Base-by-base conservation (phyloP, 2,797 vertebrate species). In the Brotogeris chrysoptera region DNA sequence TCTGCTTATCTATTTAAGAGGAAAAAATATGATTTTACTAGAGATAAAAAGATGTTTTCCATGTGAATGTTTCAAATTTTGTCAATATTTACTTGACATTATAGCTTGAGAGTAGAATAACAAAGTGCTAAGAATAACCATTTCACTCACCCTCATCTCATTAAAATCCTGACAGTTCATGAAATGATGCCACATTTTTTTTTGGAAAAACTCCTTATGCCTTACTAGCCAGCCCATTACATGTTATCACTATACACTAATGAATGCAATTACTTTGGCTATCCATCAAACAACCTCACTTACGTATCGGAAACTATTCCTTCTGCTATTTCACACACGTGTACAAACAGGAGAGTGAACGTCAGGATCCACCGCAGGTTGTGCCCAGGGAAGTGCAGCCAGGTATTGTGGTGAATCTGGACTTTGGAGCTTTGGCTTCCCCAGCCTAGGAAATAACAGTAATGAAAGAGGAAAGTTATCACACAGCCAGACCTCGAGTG, bases 401-500 rank as follows among this genome's bases (percentile, higher is more conserved):
- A 99, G 3, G 99, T 99, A 90, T 99, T 99, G 89, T 99, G 99
- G 93, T 99, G 99, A 93, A 99, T 99, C 97, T 99, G 99, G 18
- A 99, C 99, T 96, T 99, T 99, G 3, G 99, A 99, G 96, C 99
- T 99, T 95, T 99, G 99, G 93, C 99, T 99, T 65, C 99, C 99
- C 99, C 99, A 99, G 23, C 99, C 99, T 99, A 95, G 55, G 69
- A 87, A 90, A 72, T 8, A 84, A 76, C 0, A 49, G 43, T 5
- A 66, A 68, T 25, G 70, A 18, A 63, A 83, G 39, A 55, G 11
- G 64, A 38, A 76, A 24, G 16, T 90, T 50, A 36, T 32, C 53
- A 80, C 36, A 27, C 41, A 87, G 43, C 2, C 52, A 88, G 23
- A 6, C 55, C 36, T 32, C 2, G 12, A 69, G 15, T 18, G 38